Evolutionary conservation across 2,888 invertebrate species (phyloP).

Genomic region (Willowsia nigromaculata): DNA sequence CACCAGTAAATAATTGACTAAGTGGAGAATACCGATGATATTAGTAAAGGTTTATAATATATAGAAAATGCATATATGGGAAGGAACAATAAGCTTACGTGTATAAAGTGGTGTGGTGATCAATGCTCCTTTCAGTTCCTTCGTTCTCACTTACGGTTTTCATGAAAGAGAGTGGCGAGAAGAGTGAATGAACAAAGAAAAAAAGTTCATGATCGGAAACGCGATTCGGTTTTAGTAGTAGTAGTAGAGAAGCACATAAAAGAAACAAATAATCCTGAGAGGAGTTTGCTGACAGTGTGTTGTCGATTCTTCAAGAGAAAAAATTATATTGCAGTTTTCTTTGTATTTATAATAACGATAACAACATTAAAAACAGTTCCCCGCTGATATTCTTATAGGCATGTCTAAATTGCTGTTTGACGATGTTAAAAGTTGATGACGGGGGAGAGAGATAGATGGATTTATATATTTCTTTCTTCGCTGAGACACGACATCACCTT

Average conservation of each 20-base stretch:
- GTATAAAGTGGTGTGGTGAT: too few species aligned
- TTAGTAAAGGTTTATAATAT: neutral
- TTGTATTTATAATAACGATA: too few species aligned
- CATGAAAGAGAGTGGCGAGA: neutral
- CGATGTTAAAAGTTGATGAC: neutral
- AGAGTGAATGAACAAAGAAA: constrained; percentile 3
- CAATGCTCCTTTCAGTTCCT: too few species aligned
- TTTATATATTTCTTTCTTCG: neutral
- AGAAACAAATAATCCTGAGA: too few species aligned
- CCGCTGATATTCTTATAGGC: neutral
- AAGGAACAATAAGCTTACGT: neutral
- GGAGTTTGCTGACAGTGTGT: too few species aligned
- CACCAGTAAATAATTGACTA: neutral
- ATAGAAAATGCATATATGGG: neutral
- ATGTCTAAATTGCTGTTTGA: neutral
- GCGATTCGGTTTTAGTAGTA: neutral
- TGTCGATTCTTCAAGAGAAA: too few species aligned
- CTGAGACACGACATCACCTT: constrained; percentile 24
- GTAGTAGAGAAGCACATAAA: neutral
- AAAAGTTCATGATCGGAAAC: neutral
- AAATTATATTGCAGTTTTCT: too few species aligned
- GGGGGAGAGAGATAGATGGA: neutral
- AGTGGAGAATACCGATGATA: neutral
- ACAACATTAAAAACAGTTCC: too few species aligned
- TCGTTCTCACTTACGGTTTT: too few species aligned